These are phyloP conservation scores for Cirrhinus mrigala DNA, from an alignment of 2,797 vertebrate genomes.

Conservation along the genomic window DNA sequence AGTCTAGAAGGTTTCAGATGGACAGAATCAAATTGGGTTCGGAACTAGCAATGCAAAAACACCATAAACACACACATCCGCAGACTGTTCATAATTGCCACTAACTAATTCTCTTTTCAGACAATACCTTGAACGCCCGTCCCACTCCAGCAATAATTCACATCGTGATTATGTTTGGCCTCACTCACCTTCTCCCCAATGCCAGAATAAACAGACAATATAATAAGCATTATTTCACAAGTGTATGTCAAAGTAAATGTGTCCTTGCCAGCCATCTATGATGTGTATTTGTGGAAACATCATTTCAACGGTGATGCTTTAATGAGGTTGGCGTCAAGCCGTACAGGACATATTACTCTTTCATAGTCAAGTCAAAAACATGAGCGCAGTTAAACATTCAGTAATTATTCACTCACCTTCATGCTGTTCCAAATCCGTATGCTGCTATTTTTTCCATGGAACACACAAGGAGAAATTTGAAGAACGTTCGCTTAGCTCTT, in stretches of 20 bases:
- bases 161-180: conserved; percentile 21
- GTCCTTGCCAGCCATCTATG: conserved; percentile 31
- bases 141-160: conserved; percentile 14
- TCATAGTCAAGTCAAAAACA: conserved; percentile 31
- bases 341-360: conserved; percentile 33
- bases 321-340: conserved; percentile 21
- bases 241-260: conserved; percentile 25
- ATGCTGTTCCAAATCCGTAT: conserved; percentile 20
- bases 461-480: conserved; percentile 24
- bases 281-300: conserved; percentile 20
- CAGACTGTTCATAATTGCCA: conserved; percentile 11
- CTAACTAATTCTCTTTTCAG: conserved; percentile 17
- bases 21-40: background rate
- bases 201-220: conserved; percentile 43
- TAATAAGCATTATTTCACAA: conserved; percentile 29
- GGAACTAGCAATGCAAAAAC: background rate
- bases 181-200: background rate
- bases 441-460: conserved; percentile 23
- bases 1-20: conserved; percentile 3
- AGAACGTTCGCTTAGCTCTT: background rate
- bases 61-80: background rate
- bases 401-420: conserved; percentile 21
- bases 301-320: conserved; percentile 15
- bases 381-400: conserved; percentile 3
- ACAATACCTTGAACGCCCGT: conserved; percentile 18